A percentile compares a stretch with the other conserved stretches of the same genome.
Conservation (phyloP, 2,888 invertebrate species). For the Cataglyphis albicans region DNA sequence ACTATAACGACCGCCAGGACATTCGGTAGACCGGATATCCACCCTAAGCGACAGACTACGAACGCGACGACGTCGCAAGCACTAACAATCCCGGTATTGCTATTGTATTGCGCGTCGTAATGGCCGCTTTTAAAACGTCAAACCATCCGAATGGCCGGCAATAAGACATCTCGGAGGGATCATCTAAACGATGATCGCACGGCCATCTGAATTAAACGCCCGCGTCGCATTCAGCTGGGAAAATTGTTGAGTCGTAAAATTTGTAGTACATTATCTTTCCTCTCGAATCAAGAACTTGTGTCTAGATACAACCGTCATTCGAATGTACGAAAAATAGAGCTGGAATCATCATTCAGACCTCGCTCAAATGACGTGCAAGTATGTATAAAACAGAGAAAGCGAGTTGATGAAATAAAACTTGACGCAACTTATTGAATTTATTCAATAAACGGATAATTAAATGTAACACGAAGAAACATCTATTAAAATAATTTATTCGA, state of each 20-base stretch:
- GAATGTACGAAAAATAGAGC: not conserved
- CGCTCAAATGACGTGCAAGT: not conserved
- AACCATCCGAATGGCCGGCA: not conserved
- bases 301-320: not conserved
- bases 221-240: not conserved
- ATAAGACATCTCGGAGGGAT: not conserved
- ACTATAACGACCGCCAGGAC: slow-evolving; percentile 79
- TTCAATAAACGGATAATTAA: not conserved
- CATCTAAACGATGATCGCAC: not conserved
- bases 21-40: slow-evolving; percentile 68
- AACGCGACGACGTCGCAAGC: slow-evolving; percentile 6
- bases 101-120: slow-evolving; percentile 3
- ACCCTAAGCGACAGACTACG: slow-evolving; percentile 53
- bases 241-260: not conserved
- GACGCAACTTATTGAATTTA: not conserved
- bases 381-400: not conserved
- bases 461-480: no score
- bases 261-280: not conserved
- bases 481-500: no score
- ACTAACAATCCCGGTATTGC: slow-evolving; percentile 8
- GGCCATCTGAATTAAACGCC: not conserved
- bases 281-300: not conserved
- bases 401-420: not conserved
- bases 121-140: slow-evolving; percentile 20
- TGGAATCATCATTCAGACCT: not conserved